Base-by-base conservation (phyloP, 2,113 vertebrate genomes). In the Microcebus murinus region DNA sequence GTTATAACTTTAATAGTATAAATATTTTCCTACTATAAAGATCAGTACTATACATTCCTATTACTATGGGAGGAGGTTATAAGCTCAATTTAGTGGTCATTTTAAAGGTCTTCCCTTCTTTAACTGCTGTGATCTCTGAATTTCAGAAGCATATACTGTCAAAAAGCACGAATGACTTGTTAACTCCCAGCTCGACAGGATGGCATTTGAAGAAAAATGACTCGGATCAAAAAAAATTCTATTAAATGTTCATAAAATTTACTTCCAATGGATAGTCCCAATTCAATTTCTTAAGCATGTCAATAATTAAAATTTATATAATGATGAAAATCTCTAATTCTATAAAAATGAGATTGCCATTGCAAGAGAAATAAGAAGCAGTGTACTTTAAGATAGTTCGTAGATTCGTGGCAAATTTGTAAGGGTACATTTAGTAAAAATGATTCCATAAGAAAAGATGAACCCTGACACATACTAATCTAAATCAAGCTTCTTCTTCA, bases 301-400 rank as follows among this genome's bases (percentile, higher is more conserved):
- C 31, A 89, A 91, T 31, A 59, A 74, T 48, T 84, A 88, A 61
- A 63, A 63, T 59, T 61, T 57, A 68, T n/a, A 34, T 61, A 65
- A 68, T 89, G 45, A 76, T 82, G 48, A 34, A 86, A 45, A 89
- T n/a, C 0, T 25, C 1, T 55, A 74, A 73, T 79, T 52, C 12
- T 86, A 23, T 34, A 76, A 91, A 85, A 84, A 8, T 42, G 10
- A 76, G 87, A 71, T 10, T 77, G 14, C 18, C 52, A 87, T 29
- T 87, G 8, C 31, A 65, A 39, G 71, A 42, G 21, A 52, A 87
- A 96, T 85, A 84, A 91, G 93, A 85, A 84, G 84, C 10, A 81
- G 2, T 74, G 0, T 9, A 27, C 73, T 92, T 92, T 55, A 42
- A 42, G 5, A 17, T 42, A 71, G 6, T 68, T 50, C 48, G 13